Evolutionary conservation across 53 echinoderm and acorn worm genomes (phyloP).

Genomic region (Actinopyga echinites): DNA sequence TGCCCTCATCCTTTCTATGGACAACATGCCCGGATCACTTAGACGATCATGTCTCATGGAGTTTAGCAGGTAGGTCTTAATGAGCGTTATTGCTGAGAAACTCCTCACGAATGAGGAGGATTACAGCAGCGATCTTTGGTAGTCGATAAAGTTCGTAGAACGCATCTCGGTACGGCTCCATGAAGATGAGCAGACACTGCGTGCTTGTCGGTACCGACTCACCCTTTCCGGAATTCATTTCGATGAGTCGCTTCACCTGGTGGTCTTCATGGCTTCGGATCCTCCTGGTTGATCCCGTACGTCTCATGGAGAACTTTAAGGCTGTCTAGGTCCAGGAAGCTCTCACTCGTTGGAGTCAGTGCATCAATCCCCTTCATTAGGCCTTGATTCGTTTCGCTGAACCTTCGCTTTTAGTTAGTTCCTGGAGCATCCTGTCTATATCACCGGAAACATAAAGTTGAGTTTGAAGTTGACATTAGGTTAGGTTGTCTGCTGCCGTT

Average conservation of each 20-base stretch:
- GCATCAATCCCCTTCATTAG: not conserved
- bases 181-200: not conserved
- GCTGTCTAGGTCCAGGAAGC: not conserved
- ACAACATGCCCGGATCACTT: constrained; percentile 1
- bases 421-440: too few relatives aligned
- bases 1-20: not conserved
- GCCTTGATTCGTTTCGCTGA: not conserved
- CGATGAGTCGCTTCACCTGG: constrained; percentile 1
- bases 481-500: too few relatives aligned
- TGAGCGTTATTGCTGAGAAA: constrained; percentile 17
- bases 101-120: not conserved
- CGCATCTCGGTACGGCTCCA: constrained; percentile 21
- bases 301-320: not conserved
- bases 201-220: not conserved
- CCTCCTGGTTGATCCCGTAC: not conserved
- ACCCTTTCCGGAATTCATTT: not conserved
- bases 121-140: not conserved
- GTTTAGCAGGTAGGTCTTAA: constrained; percentile 31
- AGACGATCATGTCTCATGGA: constrained; percentile 37
- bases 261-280: not conserved
- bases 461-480: too few relatives aligned
- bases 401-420: too few relatives aligned
- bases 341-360: constrained; percentile 2
- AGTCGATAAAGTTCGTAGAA: constrained; percentile 4
- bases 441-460: too few relatives aligned